Evolutionary conservation across 2,888 invertebrate genomes (phyloP).

Genomic region (Orthonychiurus folsomi): DNA sequence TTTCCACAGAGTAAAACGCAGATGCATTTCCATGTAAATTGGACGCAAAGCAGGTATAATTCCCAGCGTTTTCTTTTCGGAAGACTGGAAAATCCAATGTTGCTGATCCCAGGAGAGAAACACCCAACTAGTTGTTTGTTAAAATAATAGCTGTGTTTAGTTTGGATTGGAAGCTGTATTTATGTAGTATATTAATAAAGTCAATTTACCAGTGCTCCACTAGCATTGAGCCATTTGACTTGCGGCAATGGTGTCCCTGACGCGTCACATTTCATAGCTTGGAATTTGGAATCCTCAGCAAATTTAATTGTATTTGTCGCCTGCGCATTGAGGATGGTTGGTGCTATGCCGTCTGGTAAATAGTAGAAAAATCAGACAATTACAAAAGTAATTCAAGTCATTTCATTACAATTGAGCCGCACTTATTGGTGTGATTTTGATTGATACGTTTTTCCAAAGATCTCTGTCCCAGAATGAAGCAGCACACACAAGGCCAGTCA

Average conservation of each 20-base stretch:
- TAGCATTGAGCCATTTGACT: neutral
- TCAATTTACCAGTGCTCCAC: neutral
- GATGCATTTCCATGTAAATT: neutral
- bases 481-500: neutral
- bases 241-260: neutral
- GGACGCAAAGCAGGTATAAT: constrained; percentile 3
- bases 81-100: neutral
- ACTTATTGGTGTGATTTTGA: neutral
- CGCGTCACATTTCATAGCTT: constrained; percentile 1
- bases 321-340: neutral
- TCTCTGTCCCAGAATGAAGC: constrained; percentile 7
- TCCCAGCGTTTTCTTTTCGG: neutral
- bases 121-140: no score
- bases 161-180: no score
- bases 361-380: neutral
- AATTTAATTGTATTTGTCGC: neutral
- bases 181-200: no score
- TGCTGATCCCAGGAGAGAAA: neutral
- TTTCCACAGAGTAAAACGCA: neutral
- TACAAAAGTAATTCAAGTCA: neutral
- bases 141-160: no score
- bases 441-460: constrained; percentile 1
- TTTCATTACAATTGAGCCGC: no score
- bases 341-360: neutral
- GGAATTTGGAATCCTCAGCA: neutral